Percentiles rank a stretch among this genome's conserved stretches.
Conservation (phyloP, 2,888 invertebrate species). For the Cotesia congregata region DNA sequence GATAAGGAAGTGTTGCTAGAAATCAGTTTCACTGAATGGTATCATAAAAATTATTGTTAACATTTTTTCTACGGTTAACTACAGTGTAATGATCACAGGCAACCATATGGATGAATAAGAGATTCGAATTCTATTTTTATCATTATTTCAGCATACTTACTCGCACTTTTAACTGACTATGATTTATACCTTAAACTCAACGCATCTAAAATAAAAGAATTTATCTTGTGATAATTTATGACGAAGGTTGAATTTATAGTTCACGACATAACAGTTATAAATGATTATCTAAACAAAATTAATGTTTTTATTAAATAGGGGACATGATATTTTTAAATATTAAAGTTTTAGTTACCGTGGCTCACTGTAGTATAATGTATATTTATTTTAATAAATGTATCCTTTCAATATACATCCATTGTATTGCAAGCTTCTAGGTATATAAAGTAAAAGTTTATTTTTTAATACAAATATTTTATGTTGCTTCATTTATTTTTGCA, state of each 20-base stretch:
- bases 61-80: background rate
- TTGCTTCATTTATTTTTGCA: background rate
- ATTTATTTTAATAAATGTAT: no score
- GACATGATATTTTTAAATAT: no score
- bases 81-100: background rate
- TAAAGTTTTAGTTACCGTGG: no score
- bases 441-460: no score
- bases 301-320: no score
- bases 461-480: no score
- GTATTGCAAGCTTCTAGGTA: no score
- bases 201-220: background rate
- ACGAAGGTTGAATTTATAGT: background rate
- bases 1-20: no score
- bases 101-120: background rate
- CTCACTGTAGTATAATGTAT: no score
- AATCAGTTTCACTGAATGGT: background rate
- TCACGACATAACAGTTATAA: background rate
- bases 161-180: background rate
- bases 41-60: background rate
- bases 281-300: no score
- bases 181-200: background rate
- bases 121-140: background rate
- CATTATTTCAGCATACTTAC: background rate
- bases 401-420: no score
- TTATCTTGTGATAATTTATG: background rate